Conservation (phyloP, 2,888 invertebrate genomes). For the Acanthosepion pharaonis region DNA sequence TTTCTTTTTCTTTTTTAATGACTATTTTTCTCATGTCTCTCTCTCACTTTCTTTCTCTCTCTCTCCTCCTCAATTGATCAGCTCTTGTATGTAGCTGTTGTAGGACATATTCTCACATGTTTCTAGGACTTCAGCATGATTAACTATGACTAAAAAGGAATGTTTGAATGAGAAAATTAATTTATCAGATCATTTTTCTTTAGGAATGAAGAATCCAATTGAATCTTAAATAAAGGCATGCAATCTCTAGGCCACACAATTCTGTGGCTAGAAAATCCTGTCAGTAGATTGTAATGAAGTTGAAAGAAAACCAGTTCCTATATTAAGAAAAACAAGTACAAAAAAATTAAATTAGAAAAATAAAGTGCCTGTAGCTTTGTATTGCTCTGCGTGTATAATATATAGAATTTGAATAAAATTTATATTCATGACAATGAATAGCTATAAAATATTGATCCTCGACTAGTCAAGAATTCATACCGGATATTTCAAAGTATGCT, state of each 20-base stretch:
- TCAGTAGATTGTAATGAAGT: slow-evolving; percentile 20
- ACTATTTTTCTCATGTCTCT: neutral
- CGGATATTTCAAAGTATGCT: slow-evolving; percentile 33
- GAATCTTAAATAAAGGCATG: slow-evolving; percentile 14
- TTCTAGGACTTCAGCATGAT: slow-evolving; percentile 20
- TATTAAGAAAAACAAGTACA: slow-evolving; percentile 18
- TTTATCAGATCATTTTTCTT: slow-evolving; percentile 33
- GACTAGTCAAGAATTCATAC: slow-evolving; percentile 33
- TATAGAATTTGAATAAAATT: slow-evolving; percentile 33
- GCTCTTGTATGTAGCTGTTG: neutral
- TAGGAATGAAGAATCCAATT: slow-evolving; percentile 22
- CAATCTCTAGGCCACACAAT: slow-evolving; percentile 33
- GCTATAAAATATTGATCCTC: slow-evolving; percentile 21
- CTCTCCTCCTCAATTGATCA: neutral
- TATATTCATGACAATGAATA: slow-evolving; percentile 33
- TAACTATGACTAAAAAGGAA: slow-evolving; percentile 33
- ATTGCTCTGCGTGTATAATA: slow-evolving; percentile 33
- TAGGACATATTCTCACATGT: slow-evolving; percentile 13
- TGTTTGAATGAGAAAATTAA: slow-evolving; percentile 22
- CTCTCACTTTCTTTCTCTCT: too few relatives aligned
- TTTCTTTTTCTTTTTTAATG: slow-evolving; percentile 17
- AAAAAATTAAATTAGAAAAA: slow-evolving; percentile 23
- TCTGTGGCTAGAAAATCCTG: neutral
- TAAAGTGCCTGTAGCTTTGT: slow-evolving; percentile 33
- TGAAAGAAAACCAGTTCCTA: slow-evolving; percentile 33